Base-by-base conservation (phyloP, 2,113 vertebrate species). In the Megalops atlanticus region DNA sequence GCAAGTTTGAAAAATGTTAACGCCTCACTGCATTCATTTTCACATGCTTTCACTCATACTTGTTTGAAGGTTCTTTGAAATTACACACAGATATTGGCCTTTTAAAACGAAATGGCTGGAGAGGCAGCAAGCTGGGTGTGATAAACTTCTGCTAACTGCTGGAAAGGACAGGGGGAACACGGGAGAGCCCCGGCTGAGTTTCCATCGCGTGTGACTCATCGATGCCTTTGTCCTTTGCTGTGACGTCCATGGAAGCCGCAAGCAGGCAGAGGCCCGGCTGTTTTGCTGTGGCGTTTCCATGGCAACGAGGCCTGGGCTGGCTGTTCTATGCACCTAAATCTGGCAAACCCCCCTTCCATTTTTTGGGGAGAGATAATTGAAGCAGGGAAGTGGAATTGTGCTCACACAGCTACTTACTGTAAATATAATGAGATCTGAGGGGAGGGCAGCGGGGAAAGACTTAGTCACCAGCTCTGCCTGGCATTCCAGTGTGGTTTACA, bases 231-330 rank as follows among this genome's bases (percentile, higher is more conserved):
- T 45, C 40, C 40, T 35, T 69, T 31, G 38, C 77, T 31, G 14
- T 33, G 10, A 18, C 77, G 41, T 70, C 58, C 31, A 33, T 47
- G 64, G 77, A 79, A 79, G 64, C 77, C 77, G 24, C 64, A 45
- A 45, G 14, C 58, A 27, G 33, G 38, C 58, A 41, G 40, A 70
- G 68, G 77, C 36, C 58, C 40, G 8, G n/a, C 39, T 79, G 77
- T 79, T 79, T 79, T 79, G 77, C 77, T 79, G 38, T 79, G 77
- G 27, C 16, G 77, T 6, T 45, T 58, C 77, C 64, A 79, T 70
- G 77, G 77, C 64, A 47, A 79, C 64, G 7, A 39, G 39, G n/a
- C 41, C 10, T 7, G 15, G 39, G 58, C 77, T 40, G 64, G 35
- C 41, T 40, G 11, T 14, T 27, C 39, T 7, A 27, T 38, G 18